Percentiles rank a stretch among this genome's conserved stretches.
These are phyloP conservation scores for Malurus elegans DNA, from an alignment of 2,113 vertebrate species.

Conservation along the genomic window DNA sequence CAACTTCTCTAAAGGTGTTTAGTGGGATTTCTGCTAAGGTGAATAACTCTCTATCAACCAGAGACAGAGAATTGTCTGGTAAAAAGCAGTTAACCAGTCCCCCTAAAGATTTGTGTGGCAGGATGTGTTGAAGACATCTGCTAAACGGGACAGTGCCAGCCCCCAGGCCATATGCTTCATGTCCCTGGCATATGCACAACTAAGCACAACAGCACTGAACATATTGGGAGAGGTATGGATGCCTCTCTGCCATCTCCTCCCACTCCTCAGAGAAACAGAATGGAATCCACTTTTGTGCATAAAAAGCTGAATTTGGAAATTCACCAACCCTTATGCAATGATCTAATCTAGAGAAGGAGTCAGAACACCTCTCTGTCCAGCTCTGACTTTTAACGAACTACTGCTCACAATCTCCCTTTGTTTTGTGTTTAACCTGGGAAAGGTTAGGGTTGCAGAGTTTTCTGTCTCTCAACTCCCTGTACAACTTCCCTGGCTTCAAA, in stretches of 20 bases:
- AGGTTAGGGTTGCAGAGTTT: background rate
- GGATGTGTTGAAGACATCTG: slow-evolving; percentile 72
- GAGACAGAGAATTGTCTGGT: slow-evolving; percentile 61
- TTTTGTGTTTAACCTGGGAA: background rate
- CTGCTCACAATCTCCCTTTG: background rate
- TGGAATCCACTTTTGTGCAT: slow-evolving; percentile 52
- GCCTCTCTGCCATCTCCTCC: background rate
- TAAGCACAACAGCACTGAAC: slow-evolving; percentile 55
- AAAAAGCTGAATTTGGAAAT: slow-evolving; percentile 31
- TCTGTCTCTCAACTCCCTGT: background rate
- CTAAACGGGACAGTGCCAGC: slow-evolving; percentile 64
- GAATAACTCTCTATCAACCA: slow-evolving; percentile 55
- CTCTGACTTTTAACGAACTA: background rate
- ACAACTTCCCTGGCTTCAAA: background rate
- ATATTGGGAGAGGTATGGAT: slow-evolving; percentile 68
- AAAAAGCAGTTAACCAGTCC: slow-evolving; percentile 63
- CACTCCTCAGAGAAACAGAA: slow-evolving; percentile 34
- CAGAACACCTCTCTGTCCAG: background rate
- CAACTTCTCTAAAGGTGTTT: slow-evolving; percentile 28
- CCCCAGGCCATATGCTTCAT: slow-evolving; percentile 68
- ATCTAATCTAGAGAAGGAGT: background rate
- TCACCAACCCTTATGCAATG: slow-evolving; percentile 21
- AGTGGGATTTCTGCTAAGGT: slow-evolving; percentile 55
- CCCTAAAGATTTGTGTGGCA: slow-evolving; percentile 63
- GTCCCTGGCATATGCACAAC: slow-evolving; percentile 65